Percentiles rank a stretch among this genome's conserved stretches.
Evolutionary conservation across 1,140 invertebrate genomes (phyloP).

Genomic region (Drosophila saltans): DNA sequence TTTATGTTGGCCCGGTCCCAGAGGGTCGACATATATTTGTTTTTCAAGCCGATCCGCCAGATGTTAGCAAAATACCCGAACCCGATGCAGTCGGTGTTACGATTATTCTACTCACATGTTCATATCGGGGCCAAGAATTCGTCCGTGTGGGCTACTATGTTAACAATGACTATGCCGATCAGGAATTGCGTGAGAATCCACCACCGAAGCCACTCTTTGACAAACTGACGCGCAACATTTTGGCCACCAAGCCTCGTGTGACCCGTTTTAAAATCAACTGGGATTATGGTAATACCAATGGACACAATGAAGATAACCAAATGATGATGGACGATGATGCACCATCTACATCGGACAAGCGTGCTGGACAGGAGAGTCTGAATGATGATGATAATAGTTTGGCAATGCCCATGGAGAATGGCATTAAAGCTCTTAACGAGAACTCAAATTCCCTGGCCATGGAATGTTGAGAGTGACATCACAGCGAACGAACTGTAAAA

Average conservation of each 20-base stretch:
- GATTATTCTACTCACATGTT: conserved; percentile 97
- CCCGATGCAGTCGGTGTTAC: conserved; percentile 98
- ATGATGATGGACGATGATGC: conserved; percentile 52
- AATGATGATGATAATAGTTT: conserved; percentile 76
- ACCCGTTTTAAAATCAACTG: conserved; percentile 99
- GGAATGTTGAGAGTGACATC: conserved; percentile 69
- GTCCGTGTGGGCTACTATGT: conserved; percentile 99
- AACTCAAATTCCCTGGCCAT: conserved; percentile 83
- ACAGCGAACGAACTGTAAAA: conserved; percentile 23
- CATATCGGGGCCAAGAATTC: conserved; percentile 96
- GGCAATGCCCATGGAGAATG: conserved; percentile 75
- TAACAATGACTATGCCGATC: conserved; percentile 98
- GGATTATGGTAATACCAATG: conserved; percentile 88
- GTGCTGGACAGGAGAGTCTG: conserved; percentile 33
- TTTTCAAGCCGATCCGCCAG: conserved; percentile 95
- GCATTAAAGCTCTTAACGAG: conserved; percentile 77
- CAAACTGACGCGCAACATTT: conserved; percentile 96
- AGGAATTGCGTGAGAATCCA: conserved; percentile 96
- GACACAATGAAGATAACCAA: conserved; percentile 54
- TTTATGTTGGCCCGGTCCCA: conserved; percentile 98
- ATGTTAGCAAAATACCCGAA: conserved; percentile 95
- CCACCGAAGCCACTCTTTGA: conserved; percentile 96
- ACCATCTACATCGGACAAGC: conserved; percentile 55
- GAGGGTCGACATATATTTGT: conserved; percentile 93
- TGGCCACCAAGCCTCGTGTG: conserved; percentile 96